phyloP scores from a whole-genome alignment of 2,888 invertebrate species.

The Habroteleia sp. region DNA sequence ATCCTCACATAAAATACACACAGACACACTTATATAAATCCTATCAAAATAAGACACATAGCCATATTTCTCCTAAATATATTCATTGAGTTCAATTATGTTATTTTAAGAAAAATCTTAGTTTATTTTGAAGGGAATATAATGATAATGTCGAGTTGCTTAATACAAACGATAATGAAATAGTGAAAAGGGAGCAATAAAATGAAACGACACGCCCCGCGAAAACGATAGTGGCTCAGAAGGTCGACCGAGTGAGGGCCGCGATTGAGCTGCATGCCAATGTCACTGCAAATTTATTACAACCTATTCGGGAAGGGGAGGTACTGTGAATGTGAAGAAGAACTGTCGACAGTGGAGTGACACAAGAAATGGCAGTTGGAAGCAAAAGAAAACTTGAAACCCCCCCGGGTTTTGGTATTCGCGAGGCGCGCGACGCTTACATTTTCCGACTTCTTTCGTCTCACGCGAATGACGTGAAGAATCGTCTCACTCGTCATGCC shows the following conservation, averaged over 20 bases:
- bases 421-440: conserved; percentile 58
- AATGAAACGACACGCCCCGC: conserved; percentile 33
- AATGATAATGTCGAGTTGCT: too few relatives aligned
- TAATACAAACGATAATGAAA: conserved; percentile 1
- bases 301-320: conserved; percentile 50
- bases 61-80: too few relatives aligned
- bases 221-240: conserved; percentile 50
- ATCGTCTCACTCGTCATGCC: conserved; percentile 74
- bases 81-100: too few relatives aligned
- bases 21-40: too few relatives aligned
- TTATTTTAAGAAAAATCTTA: too few relatives aligned
- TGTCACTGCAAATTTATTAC: conserved; percentile 65
- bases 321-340: conserved; percentile 56
- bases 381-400: conserved; percentile 60
- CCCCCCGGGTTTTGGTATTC: conserved; percentile 60
- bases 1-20: too few relatives aligned
- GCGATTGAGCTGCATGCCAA: conserved; percentile 65
- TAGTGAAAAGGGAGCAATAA: conserved; percentile 43
- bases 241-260: conserved; percentile 49
- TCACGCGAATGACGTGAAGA: conserved; percentile 73
- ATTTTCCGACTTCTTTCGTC: conserved; percentile 65
- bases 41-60: too few relatives aligned
- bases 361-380: conserved; percentile 61
- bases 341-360: conserved; percentile 58
- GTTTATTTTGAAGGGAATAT: too few relatives aligned